Evolutionary conservation across 2,113 vertebrate species (phyloP).

Genomic region (Morone chrysops): DNA sequence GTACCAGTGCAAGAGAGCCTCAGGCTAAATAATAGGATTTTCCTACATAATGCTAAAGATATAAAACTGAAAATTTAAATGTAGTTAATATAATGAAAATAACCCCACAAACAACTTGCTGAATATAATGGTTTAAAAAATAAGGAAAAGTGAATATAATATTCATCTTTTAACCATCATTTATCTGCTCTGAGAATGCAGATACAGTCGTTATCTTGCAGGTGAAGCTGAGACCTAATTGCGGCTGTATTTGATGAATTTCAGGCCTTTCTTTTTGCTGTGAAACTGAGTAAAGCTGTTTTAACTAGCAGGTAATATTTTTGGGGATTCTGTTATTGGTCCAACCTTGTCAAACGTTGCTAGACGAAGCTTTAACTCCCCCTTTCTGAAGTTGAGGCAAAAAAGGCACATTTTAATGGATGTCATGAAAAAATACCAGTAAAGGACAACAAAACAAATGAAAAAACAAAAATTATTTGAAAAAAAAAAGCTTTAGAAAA

Average conservation of each 20-base stretch:
- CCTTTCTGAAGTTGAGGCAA: conserved; percentile 16
- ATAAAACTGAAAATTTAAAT: neutral
- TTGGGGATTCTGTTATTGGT: conserved; percentile 25
- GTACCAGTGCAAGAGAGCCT: neutral
- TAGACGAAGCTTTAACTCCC: conserved; percentile 14
- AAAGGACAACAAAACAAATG: conserved; percentile 21
- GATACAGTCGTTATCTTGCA: neutral
- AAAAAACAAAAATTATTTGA: conserved; percentile 8
- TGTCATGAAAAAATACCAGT: conserved; percentile 7
- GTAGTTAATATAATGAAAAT: neutral
- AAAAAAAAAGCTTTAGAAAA: conserved; percentile 21
- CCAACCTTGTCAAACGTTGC: conserved; percentile 33
- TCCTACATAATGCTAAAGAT: neutral
- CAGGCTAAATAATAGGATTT: neutral
- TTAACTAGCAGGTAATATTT: conserved; percentile 15
- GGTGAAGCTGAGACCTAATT: conserved; percentile 2
- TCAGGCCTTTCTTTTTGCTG: neutral
- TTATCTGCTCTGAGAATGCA: neutral
- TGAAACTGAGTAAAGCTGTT: conserved; percentile 21
- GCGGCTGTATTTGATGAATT: conserved; percentile 12
- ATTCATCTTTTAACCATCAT: neutral
- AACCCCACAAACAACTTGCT: neutral
- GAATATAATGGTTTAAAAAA: neutral
- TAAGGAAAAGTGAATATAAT: too few relatives aligned
- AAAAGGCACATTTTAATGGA: conserved; percentile 29